These are phyloP conservation scores for Varanus salvator DNA, from an alignment of 2,113 vertebrate species.

Conservation along the genomic window DNA sequence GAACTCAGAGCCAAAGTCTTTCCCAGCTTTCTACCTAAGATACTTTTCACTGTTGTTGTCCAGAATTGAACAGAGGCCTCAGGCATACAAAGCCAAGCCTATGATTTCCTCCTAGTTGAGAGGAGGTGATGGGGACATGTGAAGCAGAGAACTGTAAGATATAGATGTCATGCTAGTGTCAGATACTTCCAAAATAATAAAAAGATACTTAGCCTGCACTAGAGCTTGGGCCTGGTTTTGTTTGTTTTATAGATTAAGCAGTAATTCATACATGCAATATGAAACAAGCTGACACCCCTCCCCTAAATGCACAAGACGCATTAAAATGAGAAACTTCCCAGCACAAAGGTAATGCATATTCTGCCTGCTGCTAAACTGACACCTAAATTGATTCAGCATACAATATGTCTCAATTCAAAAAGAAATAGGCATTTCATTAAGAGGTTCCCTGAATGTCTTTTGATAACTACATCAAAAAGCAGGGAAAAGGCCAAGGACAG, in stretches of 20 bases:
- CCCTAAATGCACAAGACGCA: background rate
- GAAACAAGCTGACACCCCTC: background rate
- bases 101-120: background rate
- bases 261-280: too few relatives aligned
- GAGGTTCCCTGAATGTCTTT: background rate
- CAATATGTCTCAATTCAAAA: background rate
- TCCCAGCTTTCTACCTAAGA: background rate
- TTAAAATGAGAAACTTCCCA: too few relatives aligned
- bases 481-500: too few relatives aligned
- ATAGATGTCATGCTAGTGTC: background rate
- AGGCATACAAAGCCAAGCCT: background rate
- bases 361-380: background rate
- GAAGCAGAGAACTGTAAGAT: background rate
- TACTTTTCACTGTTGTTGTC: background rate
- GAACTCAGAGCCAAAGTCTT: background rate
- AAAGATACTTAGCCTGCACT: background rate
- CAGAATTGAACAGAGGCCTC: background rate
- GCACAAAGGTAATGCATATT: background rate
- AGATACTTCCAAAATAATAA: background rate
- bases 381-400: background rate
- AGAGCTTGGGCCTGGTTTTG: background rate
- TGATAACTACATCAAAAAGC: background rate
- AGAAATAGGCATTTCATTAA: background rate
- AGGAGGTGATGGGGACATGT: background rate
- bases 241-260: background rate